Conservation (phyloP, 2,113 vertebrate genomes). For the Cyanoramphus novaezelandiae region DNA sequence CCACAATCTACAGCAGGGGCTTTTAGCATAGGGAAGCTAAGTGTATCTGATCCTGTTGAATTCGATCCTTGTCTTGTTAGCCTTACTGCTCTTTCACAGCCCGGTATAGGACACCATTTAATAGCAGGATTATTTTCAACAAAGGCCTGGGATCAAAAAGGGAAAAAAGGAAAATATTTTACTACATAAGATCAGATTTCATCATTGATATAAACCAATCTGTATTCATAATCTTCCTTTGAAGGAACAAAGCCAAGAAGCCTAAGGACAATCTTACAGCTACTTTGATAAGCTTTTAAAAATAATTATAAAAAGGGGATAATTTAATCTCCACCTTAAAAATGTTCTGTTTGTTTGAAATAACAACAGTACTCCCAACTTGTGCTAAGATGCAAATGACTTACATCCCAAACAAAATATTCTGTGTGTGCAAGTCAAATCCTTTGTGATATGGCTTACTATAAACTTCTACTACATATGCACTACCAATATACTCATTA, state of each 20-base stretch:
- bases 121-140: constrained; percentile 99
- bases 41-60: constrained; percentile 82
- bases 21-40: constrained; percentile 89
- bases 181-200: background rate
- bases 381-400: background rate
- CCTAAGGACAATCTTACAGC: background rate
- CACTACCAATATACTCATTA: background rate
- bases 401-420: background rate
- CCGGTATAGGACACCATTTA: constrained; percentile 94
- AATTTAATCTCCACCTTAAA: background rate
- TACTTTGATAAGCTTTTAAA: background rate
- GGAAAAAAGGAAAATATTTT: constrained; percentile 25
- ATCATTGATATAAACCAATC: background rate
- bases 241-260: background rate
- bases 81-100: constrained; percentile 94
- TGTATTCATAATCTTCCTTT: background rate
- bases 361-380: background rate
- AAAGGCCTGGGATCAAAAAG: constrained; percentile 84
- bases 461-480: background rate
- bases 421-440: background rate
- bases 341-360: background rate
- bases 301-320: background rate
- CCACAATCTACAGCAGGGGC: constrained; percentile 97
- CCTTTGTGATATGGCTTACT: background rate
- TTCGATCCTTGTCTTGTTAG: constrained; percentile 87